Evolutionary conservation across 2,113 vertebrate species (phyloP).

Genomic region (Bujurquina vittata): DNA sequence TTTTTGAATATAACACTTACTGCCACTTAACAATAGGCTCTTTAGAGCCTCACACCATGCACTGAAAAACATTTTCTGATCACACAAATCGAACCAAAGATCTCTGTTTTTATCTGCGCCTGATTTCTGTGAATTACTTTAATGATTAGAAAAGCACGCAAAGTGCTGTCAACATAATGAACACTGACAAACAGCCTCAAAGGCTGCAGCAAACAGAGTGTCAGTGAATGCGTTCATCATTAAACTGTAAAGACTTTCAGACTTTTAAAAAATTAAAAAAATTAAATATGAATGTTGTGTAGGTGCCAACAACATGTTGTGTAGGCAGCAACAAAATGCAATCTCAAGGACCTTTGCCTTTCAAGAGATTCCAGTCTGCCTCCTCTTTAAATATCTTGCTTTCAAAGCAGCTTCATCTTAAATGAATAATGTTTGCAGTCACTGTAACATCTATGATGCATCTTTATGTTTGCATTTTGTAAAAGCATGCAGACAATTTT

Average conservation of each 20-base stretch:
- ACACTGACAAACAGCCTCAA: neutral
- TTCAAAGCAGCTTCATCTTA: neutral
- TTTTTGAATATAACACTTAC: neutral
- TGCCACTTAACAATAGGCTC: neutral
- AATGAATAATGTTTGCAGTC: neutral
- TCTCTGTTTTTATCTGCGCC: neutral
- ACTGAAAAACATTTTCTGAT: neutral
- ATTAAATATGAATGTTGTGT: neutral
- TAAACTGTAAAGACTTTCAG: neutral
- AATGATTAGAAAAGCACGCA: neutral
- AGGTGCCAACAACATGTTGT: neutral
- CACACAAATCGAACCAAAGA: neutral
- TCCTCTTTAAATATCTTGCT: neutral
- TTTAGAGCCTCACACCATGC: neutral
- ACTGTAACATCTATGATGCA: neutral
- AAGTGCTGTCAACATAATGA: neutral
- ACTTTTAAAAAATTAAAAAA: neutral
- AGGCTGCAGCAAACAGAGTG: neutral
- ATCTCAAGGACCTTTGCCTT: neutral
- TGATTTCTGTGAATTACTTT: neutral
- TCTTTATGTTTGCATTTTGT: neutral
- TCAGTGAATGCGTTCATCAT: neutral
- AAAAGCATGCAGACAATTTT: neutral
- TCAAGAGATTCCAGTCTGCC: neutral
- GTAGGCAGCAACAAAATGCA: neutral